These are phyloP conservation scores for Anomalospiza imberbis DNA, from an alignment of 2,797 vertebrate species.

Conservation along the genomic window DNA sequence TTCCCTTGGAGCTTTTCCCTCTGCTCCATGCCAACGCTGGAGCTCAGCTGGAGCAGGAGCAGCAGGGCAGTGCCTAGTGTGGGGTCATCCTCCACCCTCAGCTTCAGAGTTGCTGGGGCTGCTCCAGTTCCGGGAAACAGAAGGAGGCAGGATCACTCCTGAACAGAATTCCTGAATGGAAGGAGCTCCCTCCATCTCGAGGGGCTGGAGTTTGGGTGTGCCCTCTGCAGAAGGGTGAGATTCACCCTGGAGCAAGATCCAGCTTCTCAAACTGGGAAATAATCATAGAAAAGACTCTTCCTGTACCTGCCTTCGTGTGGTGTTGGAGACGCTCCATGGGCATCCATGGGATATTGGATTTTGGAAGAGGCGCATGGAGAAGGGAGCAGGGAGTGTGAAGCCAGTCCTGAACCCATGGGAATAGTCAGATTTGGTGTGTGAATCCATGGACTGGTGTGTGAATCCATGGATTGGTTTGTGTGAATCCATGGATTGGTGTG, in stretches of 20 bases:
- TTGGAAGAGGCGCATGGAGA: not conserved
- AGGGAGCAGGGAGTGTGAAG: not conserved
- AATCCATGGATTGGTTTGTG: too few relatives aligned
- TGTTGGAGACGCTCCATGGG: not conserved
- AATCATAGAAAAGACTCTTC: not conserved
- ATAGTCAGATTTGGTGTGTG: too few relatives aligned
- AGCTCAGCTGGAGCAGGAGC: not conserved
- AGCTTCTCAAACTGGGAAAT: not conserved
- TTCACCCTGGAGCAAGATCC: not conserved
- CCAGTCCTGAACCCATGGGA: not conserved
- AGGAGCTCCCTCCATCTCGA: not conserved
- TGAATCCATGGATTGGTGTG: not conserved
- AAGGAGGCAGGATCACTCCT: not conserved
- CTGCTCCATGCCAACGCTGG: not conserved
- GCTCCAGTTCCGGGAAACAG: rapidly evolving
- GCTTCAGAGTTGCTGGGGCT: not conserved
- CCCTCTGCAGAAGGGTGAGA: not conserved
- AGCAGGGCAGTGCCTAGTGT: not conserved
- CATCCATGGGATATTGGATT: not conserved
- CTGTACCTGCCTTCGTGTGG: not conserved
- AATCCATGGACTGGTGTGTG: too few relatives aligned
- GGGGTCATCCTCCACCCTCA: not conserved
- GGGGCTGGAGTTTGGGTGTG: not conserved
- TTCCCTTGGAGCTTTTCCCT: not conserved
- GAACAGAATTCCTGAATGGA: not conserved